Evolutionary conservation across 2,113 vertebrate genomes (phyloP).

Genomic region (Ploceus nigricollis): DNA sequence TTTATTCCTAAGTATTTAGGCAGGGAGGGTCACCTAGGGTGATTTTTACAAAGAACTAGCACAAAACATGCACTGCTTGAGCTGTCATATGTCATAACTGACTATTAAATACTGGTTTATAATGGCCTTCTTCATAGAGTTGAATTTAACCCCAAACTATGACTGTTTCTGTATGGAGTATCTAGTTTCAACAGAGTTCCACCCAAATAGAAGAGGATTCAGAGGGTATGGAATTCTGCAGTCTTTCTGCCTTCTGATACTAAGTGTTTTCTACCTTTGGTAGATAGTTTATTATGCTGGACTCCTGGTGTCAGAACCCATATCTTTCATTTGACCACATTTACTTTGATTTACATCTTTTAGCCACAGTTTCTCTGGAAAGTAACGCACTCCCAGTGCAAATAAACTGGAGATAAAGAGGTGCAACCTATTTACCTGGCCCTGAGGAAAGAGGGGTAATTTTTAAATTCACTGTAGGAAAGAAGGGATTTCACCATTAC

Average conservation of each 20-base stretch:
- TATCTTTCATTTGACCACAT: background rate
- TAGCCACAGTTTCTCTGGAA: background rate
- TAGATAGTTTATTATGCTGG: background rate
- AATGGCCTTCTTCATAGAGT: background rate
- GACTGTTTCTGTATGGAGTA: background rate
- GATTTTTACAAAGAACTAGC: background rate
- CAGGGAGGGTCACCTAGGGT: background rate
- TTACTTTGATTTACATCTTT: background rate
- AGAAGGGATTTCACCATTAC: background rate
- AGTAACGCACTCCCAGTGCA: constrained; percentile 14
- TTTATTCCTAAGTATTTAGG: background rate
- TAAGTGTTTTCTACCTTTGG: background rate
- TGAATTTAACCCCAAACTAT: background rate
- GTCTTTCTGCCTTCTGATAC: background rate
- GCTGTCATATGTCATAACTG: background rate
- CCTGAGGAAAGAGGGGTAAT: background rate
- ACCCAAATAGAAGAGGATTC: background rate
- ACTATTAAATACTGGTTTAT: background rate
- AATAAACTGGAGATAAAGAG: constrained; percentile 21
- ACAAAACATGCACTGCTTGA: background rate
- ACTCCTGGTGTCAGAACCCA: background rate
- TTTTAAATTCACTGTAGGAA: constrained; percentile 11
- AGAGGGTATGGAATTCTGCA: background rate
- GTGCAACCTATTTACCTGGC: background rate
- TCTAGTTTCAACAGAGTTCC: background rate